Evolutionary conservation across 2,113 vertebrate species (phyloP), one percentile per base, ranked within the genome.

Genomic region (Quiscalus mexicanus): DNA sequence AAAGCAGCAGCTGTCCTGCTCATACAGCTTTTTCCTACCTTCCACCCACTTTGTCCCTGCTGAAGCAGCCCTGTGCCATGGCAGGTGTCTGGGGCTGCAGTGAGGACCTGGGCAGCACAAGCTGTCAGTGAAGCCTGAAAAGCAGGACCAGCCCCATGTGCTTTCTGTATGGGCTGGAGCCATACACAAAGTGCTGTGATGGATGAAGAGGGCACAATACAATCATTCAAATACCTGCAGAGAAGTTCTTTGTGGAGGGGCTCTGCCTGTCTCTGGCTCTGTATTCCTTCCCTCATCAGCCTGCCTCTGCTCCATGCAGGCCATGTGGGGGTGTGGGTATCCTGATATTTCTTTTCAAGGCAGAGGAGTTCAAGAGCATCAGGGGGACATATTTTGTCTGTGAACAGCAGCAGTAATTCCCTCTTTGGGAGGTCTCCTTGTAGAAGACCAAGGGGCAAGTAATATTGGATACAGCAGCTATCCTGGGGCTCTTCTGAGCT

Each of bases 221-320:
- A 59, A 18, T 30, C 2, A 0, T 49, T 50, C 30, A 73, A 71
- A 65, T 10, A 44, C n/a, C 31, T 60, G 50, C 31, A 74, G 27
- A 64, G 59, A 56, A 35, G 8, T 20, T 60, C 22, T 21, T 2
- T 47, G 35, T 33, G 71, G 53, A 77, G 30, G 3, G 64, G 44
- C 6, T 69, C 35, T 75, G 67, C 14, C 24, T 5, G 0, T 35
- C 47, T 68, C 89, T 65, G 58, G 2, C 44, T 71, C 82, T 55
- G 42, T 5, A n/a, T 35, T 21, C 45, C 52, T 60, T 47, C n/a
- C 30, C 47, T 84, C 31, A 2, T 9, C 42, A 77, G 35, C 11
- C 37, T 39, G 35, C 39, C 50, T 56, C 37, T 58, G 60, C 31
- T 79, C 37, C 0, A 0, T 2, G n/a, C 14, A 55, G 60, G 31